Percentiles rank a stretch among this genome's conserved stretches.
These are phyloP conservation scores for Silurus meridionalis DNA, from an alignment of 2,113 vertebrate genomes.

Conservation along the genomic window DNA sequence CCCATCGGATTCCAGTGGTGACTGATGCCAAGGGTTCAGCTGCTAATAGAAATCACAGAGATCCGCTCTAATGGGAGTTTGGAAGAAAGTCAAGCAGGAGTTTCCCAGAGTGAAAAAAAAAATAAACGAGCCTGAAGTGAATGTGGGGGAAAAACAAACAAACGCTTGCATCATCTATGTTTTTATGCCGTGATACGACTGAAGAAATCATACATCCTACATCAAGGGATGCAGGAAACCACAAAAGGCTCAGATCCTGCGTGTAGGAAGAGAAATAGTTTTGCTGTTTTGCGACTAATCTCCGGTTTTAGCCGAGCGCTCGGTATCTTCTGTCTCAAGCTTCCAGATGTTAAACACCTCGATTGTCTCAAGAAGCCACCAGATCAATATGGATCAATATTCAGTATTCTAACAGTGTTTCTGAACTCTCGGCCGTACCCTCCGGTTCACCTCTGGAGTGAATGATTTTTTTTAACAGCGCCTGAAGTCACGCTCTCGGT, in stretches of 20 bases:
- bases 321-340: conserved; percentile 13
- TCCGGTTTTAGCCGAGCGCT: not conserved
- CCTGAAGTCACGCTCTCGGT: not conserved
- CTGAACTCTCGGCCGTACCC: not conserved
- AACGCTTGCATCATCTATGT: conserved; percentile 9
- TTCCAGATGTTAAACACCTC: conserved; percentile 17
- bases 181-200: conserved; percentile 11
- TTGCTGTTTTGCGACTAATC: conserved; percentile 11
- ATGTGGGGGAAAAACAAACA: no score
- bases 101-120: not conserved
- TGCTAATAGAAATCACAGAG: conserved; percentile 17
- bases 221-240: not conserved
- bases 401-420: not conserved
- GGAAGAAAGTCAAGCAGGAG: conserved; percentile 20
- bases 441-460: not conserved
- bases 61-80: conserved; percentile 26
- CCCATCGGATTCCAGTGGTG: not conserved
- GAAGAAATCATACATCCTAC: no score
- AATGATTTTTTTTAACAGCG: not conserved
- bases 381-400: not conserved
- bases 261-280: conserved; percentile 52
- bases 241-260: conserved; percentile 8
- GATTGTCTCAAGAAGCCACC: conserved; percentile 7
- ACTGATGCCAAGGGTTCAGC: conserved; percentile 13
- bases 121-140: no score